Base-by-base conservation (phyloP, 1,140 invertebrate species). In the Drosophila sp. region DNA sequence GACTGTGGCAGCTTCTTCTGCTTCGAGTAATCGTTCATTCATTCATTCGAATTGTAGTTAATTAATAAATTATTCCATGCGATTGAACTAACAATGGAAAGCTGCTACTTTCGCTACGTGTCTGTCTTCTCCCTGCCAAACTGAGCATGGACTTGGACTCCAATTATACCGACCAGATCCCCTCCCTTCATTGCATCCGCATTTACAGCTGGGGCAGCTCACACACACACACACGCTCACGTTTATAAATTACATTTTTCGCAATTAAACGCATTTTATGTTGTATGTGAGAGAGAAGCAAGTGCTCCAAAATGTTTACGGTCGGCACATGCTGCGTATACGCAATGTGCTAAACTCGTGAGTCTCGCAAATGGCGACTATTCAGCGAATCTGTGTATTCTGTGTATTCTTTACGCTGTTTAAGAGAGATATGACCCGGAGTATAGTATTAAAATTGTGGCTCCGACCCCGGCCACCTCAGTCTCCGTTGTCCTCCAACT, bases 11-110 rank as follows among this genome's bases (percentile, higher is more conserved):
- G 51, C 34, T 29, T 45, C 50, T 45, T 34, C 29, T 25, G 9
- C 21, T 13, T 57, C 27, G 14, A 36, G 76, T 87, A 87, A 89
- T 87, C 83, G 83, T 78, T 89, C 82, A 83, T 83, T 87, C 83
- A 87, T 87, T 87, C 81, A 86, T 86, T 89, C 72, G 76, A 89
- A 87, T 89, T 80, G 83, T 89, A 87, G 83, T 89, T 87, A 87
- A 87, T 87, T 87, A 87, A 87, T 87, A 87, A 87, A 87, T 87
- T 87, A 87, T 89, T 87, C 83, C 83, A 64, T 83, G 72, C 83
- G 76, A 87, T 87, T 87, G 79, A 89, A 77, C 84, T 73, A 89
- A 80, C 83, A 89, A 83, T 89, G 76, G 70, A 46, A 75, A 86
- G 46, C 46, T 32, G 29, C 50, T 53, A 87, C 81, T 86, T 82